A percentile compares a stretch with the other conserved stretches of the same genome.
Conservation (phyloP, 2,797 vertebrate genomes). For the Tapirus indicus region DNA sequence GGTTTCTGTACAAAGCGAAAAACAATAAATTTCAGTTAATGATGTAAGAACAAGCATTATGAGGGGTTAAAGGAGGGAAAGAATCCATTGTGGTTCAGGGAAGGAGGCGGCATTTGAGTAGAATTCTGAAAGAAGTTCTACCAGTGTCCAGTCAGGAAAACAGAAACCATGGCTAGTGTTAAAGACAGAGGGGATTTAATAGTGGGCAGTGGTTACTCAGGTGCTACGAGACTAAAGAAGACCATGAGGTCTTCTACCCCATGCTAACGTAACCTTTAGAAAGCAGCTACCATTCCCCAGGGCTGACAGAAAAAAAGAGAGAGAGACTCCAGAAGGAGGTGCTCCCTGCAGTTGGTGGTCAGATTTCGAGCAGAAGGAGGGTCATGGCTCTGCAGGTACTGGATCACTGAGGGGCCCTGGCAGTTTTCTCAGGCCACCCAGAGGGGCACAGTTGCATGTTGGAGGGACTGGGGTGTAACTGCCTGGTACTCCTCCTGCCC, state of each 20-base stretch:
- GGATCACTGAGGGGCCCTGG: background rate
- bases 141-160: background rate
- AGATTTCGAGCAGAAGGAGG: background rate
- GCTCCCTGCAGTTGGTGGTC: background rate
- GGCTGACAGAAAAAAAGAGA: background rate
- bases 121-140: background rate
- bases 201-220: too few species aligned
- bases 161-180: background rate
- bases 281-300: background rate
- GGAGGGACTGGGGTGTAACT: rapidly evolving
- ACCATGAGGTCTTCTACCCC: background rate
- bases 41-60: background rate
- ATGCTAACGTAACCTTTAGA: background rate
- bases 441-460: background rate
- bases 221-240: background rate
- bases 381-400: background rate
- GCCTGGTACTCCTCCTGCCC: background rate
- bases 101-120: background rate
- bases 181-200: background rate
- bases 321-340: background rate
- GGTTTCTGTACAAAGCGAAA: background rate
- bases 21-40: background rate
- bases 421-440: background rate
- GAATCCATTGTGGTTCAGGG: background rate
- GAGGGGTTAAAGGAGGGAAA: background rate